A percentile compares a stretch with the other conserved stretches of the same genome.
These are phyloP conservation scores for Xiphorhynchus erythropygius DNA, from an alignment of 2,797 vertebrate genomes.

Conservation along the genomic window DNA sequence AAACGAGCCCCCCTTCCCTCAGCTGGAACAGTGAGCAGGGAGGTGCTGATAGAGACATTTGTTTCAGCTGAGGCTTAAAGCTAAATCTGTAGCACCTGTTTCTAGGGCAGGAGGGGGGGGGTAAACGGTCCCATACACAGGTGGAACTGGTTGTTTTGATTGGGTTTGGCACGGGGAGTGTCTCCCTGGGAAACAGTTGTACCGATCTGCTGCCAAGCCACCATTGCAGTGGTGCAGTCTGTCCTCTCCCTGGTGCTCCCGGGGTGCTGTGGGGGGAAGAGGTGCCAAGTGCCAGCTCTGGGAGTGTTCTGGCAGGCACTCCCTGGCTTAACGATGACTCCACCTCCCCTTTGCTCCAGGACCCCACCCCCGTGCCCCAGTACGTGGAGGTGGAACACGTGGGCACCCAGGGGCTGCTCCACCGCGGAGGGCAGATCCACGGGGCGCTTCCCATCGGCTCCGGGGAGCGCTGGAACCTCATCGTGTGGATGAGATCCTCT, in stretches of 20 bases:
- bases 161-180: background rate
- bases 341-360: constrained; percentile 66
- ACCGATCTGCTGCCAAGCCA: background rate
- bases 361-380: constrained; percentile 75
- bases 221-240: background rate
- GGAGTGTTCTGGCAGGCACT: background rate
- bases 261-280: background rate
- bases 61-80: background rate
- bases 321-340: background rate
- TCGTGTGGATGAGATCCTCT: constrained; percentile 92
- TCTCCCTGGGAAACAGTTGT: background rate
- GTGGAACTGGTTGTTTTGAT: background rate
- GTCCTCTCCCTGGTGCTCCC: background rate
- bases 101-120: background rate
- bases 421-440: constrained; percentile 92
- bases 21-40: background rate
- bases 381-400: constrained; percentile 86
- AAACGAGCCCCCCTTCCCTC: background rate
- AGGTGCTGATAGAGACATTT: background rate
- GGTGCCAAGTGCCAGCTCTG: fast-evolving
- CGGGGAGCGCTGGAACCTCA: constrained; percentile 93
- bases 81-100: background rate
- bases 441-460: constrained; percentile 88
- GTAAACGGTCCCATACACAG: background rate
- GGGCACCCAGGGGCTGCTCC: constrained; percentile 83